Conservation (phyloP, 2,113 vertebrate species). For the Antechinus stuartii region DNA sequence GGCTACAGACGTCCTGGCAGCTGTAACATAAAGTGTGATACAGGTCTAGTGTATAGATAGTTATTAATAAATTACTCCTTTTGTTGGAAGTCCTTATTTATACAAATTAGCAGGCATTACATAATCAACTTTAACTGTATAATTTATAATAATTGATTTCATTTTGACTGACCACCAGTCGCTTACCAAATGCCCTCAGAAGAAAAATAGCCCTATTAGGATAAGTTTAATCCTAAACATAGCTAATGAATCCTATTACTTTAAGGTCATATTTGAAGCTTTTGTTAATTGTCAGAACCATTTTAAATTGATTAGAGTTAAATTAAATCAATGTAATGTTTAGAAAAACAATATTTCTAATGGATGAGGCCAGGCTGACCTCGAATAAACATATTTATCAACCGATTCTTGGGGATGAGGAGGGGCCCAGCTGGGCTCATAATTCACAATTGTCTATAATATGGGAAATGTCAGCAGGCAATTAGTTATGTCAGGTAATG, state of each 20-base stretch:
- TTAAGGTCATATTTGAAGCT: constrained; percentile 99
- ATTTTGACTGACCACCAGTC: constrained; percentile 95
- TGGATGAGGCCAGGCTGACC: constrained; percentile 93
- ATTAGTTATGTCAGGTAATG: constrained; percentile 94
- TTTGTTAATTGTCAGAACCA: constrained; percentile 98
- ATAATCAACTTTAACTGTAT: constrained; percentile 97
- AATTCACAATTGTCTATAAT: constrained; percentile 96
- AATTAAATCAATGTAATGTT: constrained; percentile 99
- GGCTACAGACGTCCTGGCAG: constrained; percentile 90
- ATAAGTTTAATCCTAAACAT: constrained; percentile 99
- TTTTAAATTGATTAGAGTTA: constrained; percentile 99
- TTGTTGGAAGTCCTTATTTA: constrained; percentile 95
- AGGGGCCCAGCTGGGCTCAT: constrained; percentile 90
- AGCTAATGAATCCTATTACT: constrained; percentile 96
- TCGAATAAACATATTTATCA: constrained; percentile 94
- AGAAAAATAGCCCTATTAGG: constrained; percentile 99
- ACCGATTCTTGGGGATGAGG: constrained; percentile 86
- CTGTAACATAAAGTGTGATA: constrained; percentile 87
- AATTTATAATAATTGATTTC: constrained; percentile 99
- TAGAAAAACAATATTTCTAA: constrained; percentile 99
- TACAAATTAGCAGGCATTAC: constrained; percentile 95
- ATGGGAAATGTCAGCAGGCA: constrained; percentile 94
- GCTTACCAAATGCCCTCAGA: constrained; percentile 88
- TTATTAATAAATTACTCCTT: constrained; percentile 97
- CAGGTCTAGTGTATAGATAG: constrained; percentile 90